Conservation (phyloP, 2,113 vertebrate species). For the Crotalus tigris region DNA sequence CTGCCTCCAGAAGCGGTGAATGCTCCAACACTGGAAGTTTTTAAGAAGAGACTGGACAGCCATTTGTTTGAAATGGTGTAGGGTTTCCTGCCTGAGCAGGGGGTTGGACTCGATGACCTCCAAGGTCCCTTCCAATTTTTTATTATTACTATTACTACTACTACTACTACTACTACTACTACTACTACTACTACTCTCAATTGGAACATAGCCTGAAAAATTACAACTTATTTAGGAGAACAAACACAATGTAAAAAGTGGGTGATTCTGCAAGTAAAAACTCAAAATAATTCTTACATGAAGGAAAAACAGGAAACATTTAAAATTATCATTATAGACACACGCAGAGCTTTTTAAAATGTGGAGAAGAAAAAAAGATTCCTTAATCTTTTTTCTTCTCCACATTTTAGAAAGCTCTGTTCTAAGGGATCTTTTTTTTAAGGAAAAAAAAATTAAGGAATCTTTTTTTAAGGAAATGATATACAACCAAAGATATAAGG, state of each 20-base stretch:
- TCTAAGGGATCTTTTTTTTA: background rate
- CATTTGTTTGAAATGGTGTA: no score
- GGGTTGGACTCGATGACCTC: no score
- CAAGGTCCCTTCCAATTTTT: no score
- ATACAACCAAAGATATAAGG: background rate
- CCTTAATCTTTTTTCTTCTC: background rate
- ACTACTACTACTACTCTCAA: background rate
- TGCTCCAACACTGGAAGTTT: no score
- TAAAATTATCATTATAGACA: background rate
- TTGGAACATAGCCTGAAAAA: background rate
- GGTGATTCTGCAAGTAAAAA: background rate
- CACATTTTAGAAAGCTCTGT: background rate
- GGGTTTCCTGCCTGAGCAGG: no score
- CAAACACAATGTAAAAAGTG: background rate
- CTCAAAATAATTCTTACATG: background rate
- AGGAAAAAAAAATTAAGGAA: background rate
- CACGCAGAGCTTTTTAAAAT: background rate
- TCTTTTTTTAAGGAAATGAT: background rate
- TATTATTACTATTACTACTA: no score
- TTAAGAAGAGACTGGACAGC: no score
- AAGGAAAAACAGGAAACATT: background rate
- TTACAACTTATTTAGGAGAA: background rate
- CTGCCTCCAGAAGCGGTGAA: no score
- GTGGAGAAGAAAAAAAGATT: background rate
- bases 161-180: no score